phyloP scores from a whole-genome alignment of 1,140 invertebrate genomes.

The Drosophila watanabei region DNA sequence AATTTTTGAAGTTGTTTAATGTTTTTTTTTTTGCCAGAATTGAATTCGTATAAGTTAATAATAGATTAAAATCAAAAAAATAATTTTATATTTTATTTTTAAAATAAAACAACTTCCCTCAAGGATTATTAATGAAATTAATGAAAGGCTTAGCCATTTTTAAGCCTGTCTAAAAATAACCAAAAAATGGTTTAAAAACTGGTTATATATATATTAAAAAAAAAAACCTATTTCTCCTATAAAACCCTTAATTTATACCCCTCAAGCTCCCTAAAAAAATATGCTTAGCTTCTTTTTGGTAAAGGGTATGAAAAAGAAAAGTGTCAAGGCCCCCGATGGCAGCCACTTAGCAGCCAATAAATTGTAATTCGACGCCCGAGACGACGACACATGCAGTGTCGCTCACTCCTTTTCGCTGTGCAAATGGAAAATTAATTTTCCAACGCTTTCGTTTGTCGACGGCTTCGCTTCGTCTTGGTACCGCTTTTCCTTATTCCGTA shows the following conservation, averaged over 20 bases:
- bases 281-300: constrained; percentile 3
- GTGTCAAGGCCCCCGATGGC: constrained; percentile 54
- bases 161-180: background rate
- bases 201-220: background rate
- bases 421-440: constrained; percentile 84
- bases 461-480: constrained; percentile 35
- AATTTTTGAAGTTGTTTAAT: too few relatives aligned
- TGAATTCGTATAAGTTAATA: too few relatives aligned
- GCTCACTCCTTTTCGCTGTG: constrained; percentile 63
- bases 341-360: constrained; percentile 82
- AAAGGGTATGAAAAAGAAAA: constrained; percentile 56
- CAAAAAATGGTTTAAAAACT: background rate
- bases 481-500: constrained; percentile 25
- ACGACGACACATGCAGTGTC: constrained; percentile 53
- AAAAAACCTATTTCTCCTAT: background rate
- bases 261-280: background rate
- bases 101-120: too few relatives aligned
- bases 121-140: too few relatives aligned
- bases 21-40: too few relatives aligned
- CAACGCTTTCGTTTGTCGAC: constrained; percentile 77
- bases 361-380: constrained; percentile 78
- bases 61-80: too few relatives aligned
- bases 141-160: too few relatives aligned
- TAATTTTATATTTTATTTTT: too few relatives aligned
- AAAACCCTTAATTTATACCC: background rate